phyloP scores from a whole-genome alignment of 1,140 invertebrate species.

The Tetramorium simillimum region DNA sequence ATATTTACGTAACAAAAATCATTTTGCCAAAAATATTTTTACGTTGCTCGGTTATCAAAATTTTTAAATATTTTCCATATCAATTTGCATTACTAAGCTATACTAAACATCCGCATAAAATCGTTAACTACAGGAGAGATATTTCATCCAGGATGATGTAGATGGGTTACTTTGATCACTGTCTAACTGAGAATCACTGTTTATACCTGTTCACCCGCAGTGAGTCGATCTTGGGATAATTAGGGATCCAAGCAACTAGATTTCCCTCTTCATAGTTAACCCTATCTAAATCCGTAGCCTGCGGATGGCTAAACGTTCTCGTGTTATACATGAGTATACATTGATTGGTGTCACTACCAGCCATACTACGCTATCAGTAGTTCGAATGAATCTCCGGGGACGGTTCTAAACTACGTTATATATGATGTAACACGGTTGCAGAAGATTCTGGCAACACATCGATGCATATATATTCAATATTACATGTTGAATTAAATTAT shows the following conservation, averaged over 20 bases:
- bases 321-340: slow-evolving; percentile 67
- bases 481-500: slow-evolving; percentile 47
- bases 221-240: slow-evolving; percentile 75
- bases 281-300: slow-evolving; percentile 77
- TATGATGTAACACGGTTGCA: slow-evolving; percentile 12
- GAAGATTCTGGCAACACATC: neutral
- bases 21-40: neutral
- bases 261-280: slow-evolving; percentile 71
- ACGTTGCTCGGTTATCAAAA: neutral
- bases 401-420: neutral
- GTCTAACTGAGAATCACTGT: slow-evolving; percentile 67
- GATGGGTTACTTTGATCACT: slow-evolving; percentile 43
- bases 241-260: slow-evolving; percentile 68
- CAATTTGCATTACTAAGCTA: neutral
- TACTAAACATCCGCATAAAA: neutral
- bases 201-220: slow-evolving; percentile 73
- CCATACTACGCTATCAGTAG: slow-evolving; percentile 56
- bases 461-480: slow-evolving; percentile 31
- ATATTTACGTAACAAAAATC: neutral
- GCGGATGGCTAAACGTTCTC: slow-evolving; percentile 64
- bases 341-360: slow-evolving; percentile 66
- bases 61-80: neutral
- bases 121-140: neutral
- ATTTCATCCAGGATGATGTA: slow-evolving; percentile 14
- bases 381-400: slow-evolving; percentile 57